Evolutionary conservation across 2,888 invertebrate genomes (phyloP).

Genomic region (Heliothis peltigera): DNA sequence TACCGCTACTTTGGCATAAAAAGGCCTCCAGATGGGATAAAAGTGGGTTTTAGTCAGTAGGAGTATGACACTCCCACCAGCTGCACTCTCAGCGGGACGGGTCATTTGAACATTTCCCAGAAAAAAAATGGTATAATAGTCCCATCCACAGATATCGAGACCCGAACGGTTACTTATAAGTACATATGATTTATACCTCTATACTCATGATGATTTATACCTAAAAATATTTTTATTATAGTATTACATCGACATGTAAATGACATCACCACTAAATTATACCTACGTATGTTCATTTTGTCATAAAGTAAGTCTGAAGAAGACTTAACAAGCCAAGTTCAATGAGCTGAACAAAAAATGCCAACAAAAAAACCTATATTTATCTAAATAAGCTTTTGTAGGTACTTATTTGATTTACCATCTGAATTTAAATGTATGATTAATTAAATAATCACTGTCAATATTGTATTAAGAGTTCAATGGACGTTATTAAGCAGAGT

Average conservation of each 20-base stretch:
- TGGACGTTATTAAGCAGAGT: not conserved
- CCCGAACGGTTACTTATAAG: too few relatives aligned
- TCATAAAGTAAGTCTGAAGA: not conserved
- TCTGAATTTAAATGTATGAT: not conserved
- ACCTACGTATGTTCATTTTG: not conserved
- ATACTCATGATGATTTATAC: too few relatives aligned
- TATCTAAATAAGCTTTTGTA: not conserved
- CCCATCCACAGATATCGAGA: too few relatives aligned
- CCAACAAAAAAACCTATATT: not conserved
- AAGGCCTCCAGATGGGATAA: too few relatives aligned
- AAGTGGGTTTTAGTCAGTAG: too few relatives aligned
- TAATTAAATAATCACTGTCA: not conserved
- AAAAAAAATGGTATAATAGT: too few relatives aligned
- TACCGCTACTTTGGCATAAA: too few relatives aligned
- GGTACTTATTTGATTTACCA: slow-evolving; percentile 16
- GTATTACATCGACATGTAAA: not conserved
- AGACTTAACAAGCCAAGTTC: not conserved
- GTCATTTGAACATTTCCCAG: too few relatives aligned
- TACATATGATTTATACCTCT: too few relatives aligned
- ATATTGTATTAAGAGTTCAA: slow-evolving; percentile 22
- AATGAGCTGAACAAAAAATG: not conserved
- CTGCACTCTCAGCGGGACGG: too few relatives aligned
- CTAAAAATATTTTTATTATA: not conserved
- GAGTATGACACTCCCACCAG: too few relatives aligned
- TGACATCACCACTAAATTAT: not conserved